phyloP scores from a whole-genome alignment of 2,113 vertebrate genomes.

The Murina feae region DNA sequence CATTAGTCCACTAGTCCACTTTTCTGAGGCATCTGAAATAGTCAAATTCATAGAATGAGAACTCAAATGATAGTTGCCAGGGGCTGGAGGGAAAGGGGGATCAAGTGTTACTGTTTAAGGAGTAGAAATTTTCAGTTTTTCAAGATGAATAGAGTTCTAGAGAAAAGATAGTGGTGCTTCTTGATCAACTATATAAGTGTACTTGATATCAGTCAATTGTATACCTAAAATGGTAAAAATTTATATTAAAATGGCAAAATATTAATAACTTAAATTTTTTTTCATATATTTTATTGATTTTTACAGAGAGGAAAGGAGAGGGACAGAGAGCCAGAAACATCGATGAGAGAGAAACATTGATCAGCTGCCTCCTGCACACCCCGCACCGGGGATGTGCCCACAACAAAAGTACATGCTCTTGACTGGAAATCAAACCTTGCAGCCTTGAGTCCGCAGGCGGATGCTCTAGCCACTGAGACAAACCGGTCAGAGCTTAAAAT shows the following conservation, averaged over 20 bases:
- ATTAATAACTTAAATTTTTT: background rate
- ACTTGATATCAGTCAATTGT: background rate
- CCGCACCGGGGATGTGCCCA: no score
- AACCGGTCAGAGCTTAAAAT: no score
- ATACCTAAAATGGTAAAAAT: background rate
- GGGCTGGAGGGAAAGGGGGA: rapidly evolving
- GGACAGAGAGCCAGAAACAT: no score
- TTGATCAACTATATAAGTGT: background rate
- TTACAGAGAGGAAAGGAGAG: no score
- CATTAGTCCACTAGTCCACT: background rate
- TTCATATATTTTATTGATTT: no score
- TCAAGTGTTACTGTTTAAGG: background rate
- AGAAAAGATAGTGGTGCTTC: background rate
- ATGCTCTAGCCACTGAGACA: no score
- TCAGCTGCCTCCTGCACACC: no score
- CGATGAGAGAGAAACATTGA: no score
- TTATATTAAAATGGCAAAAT: background rate
- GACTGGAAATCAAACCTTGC: no score
- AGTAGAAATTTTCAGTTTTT: background rate
- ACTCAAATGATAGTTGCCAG: background rate
- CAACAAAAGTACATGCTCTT: no score
- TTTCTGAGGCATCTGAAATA: background rate
- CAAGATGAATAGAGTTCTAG: background rate
- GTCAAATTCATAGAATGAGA: background rate
- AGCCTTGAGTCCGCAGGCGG: no score